These are phyloP conservation scores for Venustaconcha ellipsiformis DNA, from an alignment of 1,140 invertebrate genomes.

Conservation along the genomic window DNA sequence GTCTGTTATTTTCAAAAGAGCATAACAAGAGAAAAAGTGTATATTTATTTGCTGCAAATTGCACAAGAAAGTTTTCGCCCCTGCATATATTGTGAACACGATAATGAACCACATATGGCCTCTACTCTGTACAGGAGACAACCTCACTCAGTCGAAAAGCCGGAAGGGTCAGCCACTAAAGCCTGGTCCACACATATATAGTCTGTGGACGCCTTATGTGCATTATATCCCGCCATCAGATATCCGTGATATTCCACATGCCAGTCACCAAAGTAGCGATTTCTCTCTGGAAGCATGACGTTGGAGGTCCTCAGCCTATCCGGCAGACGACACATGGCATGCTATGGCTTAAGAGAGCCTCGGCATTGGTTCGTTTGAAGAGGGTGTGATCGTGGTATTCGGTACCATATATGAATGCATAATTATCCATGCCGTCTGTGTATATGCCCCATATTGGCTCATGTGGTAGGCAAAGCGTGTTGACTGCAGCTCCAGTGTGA, in stretches of 20 bases:
- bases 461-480: no score
- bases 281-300: neutral
- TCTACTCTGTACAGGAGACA: neutral
- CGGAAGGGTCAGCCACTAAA: neutral
- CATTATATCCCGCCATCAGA: neutral
- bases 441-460: no score
- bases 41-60: neutral
- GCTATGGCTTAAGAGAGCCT: no score
- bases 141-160: neutral
- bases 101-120: neutral
- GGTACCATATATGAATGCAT: no score
- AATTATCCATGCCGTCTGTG: no score
- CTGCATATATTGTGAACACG: neutral
- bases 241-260: neutral
- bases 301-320: neutral
- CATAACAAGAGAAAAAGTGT: no score
- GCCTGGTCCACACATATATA: neutral
- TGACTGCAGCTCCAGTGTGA: no score
- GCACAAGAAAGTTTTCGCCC: neutral
- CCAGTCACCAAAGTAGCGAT: neutral
- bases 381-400: no score
- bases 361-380: no score
- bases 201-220: no score
- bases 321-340: conserved; percentile 1
- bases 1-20: no score